Evolutionary conservation across 2,888 invertebrate genomes (phyloP).

Genomic region (Bellardia bayeri): DNA sequence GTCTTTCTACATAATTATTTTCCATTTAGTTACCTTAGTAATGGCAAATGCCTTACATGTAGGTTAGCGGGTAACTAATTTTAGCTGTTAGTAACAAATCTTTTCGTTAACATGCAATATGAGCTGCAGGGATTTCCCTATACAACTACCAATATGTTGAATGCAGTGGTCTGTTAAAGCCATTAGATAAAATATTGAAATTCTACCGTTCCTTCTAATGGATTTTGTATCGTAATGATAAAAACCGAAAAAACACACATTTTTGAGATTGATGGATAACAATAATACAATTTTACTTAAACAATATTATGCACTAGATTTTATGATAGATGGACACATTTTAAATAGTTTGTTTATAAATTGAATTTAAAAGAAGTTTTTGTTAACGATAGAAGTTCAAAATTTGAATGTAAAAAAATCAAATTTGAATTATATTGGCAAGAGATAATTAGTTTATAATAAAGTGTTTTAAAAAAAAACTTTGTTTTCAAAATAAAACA

Average conservation of each 20-base stretch:
- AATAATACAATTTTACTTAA: constrained; percentile 15
- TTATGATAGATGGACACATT: not conserved
- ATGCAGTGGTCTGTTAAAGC: constrained; percentile 1
- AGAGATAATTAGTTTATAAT: too few species aligned
- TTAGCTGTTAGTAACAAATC: too few species aligned
- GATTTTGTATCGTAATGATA: constrained; percentile 23
- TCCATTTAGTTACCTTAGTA: too few species aligned
- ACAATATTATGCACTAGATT: constrained; percentile 1
- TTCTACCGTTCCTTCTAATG: not conserved
- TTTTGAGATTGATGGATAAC: constrained; percentile 32
- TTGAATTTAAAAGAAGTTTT: not conserved
- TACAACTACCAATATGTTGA: not conserved
- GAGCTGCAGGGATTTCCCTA: not conserved
- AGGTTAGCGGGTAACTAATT: too few species aligned
- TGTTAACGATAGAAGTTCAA: not conserved
- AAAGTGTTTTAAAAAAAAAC: too few species aligned
- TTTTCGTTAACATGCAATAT: too few species aligned
- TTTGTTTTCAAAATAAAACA: too few species aligned
- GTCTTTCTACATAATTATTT: too few species aligned
- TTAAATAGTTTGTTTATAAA: not conserved
- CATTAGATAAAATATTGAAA: constrained; percentile 25
- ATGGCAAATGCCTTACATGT: too few species aligned
- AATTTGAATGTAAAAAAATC: too few species aligned
- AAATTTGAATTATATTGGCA: too few species aligned
- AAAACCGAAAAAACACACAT: not conserved